Evolutionary conservation across 2,113 vertebrate genomes (phyloP).

Genomic region (Piprites chloris): DNA sequence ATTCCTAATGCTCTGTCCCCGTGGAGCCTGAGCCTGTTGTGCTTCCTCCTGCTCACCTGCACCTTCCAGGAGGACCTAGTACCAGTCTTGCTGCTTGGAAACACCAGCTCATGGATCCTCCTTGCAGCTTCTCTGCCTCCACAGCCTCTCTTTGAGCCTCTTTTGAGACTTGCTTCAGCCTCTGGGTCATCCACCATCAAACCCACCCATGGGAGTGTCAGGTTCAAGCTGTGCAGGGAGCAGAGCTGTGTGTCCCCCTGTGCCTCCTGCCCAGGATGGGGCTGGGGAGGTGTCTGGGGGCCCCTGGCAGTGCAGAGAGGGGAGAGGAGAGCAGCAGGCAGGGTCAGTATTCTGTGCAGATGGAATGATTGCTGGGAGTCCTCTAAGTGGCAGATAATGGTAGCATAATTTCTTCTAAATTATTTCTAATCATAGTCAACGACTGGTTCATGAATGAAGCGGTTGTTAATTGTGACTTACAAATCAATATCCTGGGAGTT

Average conservation of each 20-base stretch:
- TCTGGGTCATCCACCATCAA: neutral
- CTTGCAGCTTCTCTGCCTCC: neutral
- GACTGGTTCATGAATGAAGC: constrained; percentile 33
- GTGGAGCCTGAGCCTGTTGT: neutral
- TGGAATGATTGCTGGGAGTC: constrained; percentile 5
- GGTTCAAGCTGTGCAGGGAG: neutral
- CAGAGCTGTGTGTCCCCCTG: neutral
- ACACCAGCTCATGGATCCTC: neutral
- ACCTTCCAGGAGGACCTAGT: neutral
- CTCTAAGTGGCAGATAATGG: constrained; percentile 50
- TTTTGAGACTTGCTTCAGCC: neutral
- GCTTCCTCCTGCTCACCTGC: neutral
- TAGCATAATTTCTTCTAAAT: constrained; percentile 53
- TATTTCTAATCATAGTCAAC: constrained; percentile 54
- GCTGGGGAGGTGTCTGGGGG: neutral
- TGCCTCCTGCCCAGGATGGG: neutral
- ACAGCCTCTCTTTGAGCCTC: neutral
- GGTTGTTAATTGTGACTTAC: constrained; percentile 51
- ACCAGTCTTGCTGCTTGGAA: neutral
- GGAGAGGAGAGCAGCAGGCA: neutral
- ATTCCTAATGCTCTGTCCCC: neutral
- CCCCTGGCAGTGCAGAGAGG: neutral
- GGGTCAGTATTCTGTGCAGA: rapidly evolving
- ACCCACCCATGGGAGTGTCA: rapidly evolving
- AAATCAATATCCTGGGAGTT: constrained; percentile 44